Conservation (phyloP, 2,113 vertebrate genomes). For the Spheniscus mendiculus region DNA sequence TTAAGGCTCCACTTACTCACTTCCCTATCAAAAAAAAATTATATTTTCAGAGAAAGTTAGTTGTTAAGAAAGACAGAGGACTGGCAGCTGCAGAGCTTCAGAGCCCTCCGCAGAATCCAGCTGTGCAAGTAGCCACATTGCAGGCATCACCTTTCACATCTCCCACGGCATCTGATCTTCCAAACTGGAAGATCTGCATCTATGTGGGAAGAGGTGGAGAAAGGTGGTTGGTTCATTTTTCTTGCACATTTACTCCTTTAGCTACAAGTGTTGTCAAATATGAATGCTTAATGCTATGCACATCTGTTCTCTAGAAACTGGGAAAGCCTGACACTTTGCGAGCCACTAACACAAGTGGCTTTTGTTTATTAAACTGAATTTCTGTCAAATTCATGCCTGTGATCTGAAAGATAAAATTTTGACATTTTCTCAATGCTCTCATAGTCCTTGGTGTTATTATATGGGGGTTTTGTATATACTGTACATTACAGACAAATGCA, state of each 20-base stretch:
- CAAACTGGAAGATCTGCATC: background rate
- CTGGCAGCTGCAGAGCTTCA: background rate
- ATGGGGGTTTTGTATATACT: background rate
- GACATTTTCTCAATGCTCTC: background rate
- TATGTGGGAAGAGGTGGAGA: background rate
- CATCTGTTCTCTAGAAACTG: background rate
- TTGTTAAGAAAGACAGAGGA: background rate
- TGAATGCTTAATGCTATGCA: background rate
- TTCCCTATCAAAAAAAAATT: background rate
- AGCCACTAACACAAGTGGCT: background rate
- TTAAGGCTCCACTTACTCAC: background rate
- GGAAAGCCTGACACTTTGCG: background rate
- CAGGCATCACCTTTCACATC: background rate
- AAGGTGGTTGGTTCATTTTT: background rate
- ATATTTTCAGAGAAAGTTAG: background rate
- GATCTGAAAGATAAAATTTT: background rate
- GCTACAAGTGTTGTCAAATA: background rate
- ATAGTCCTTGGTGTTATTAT: background rate
- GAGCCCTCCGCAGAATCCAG: background rate
- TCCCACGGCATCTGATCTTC: background rate
- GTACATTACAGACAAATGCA: background rate
- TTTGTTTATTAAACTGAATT: background rate
- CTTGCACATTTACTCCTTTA: background rate
- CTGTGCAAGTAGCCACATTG: background rate
- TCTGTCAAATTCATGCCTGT: background rate